Base-by-base conservation (phyloP, 2,797 vertebrate species). In the Australoheros facetus region DNA sequence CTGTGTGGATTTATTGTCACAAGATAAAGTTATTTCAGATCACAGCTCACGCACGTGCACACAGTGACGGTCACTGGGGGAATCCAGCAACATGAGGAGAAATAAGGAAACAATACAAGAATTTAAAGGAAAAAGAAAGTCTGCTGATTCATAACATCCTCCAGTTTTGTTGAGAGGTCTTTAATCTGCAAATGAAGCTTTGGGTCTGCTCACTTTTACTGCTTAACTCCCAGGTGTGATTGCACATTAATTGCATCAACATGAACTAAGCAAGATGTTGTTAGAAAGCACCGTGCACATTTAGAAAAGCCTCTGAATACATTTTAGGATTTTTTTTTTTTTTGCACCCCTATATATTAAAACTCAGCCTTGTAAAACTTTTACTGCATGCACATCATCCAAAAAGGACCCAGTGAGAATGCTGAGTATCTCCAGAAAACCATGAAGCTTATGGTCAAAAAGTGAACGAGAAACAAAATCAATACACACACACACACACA, bases 351-450 rank as follows among this genome's bases (percentile, higher is more conserved):
- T n/a, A 17, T 56, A 84, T 74, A 88, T 85, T 55, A 83, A 85
- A 82, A 75, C 78, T 87, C 45, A 59, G 56, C 75, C 71, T 79
- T 13, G 66, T 87, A 75, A 85, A 88, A 80, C 7, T 34, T 86
- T 87, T 83, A 85, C 62, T 75, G 80, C 34, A 0, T 26, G 45
- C 56, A 83, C 81, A 85, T 89, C 75, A 81, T 87, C 84, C 77
- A 71, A 71, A 77, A 71, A 37, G n/a, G 32, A 87, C 78, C 60
- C 78, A 56, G 73, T 51, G 69, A 81, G 87, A 86, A 82, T 71
- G 69, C 75, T 86, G 81, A 83, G 75, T 3, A 11, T 32, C 75
- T 83, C 81, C 85, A 89, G 75, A 75, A 86, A 86, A 81, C 51
- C 73, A 60, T n/a, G 56, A 87, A 77, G 64, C n/a, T 51, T 85